phyloP scores from a whole-genome alignment of 2,888 invertebrate species.

The Drosophila neutralis region DNA sequence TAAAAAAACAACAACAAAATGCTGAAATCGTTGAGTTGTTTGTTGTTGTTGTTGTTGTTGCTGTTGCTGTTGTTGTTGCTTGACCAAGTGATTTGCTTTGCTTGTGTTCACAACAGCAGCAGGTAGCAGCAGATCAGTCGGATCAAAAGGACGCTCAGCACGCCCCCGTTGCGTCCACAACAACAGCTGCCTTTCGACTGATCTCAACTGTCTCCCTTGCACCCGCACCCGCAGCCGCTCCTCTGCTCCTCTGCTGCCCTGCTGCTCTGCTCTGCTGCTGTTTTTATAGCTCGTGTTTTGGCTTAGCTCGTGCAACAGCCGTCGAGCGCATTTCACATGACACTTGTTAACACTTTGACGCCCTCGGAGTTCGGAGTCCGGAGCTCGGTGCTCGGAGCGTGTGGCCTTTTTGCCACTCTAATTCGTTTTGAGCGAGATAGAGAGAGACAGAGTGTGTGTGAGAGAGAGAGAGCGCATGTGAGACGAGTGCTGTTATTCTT shows the following conservation, averaged over 20 bases:
- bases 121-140: slow-evolving; percentile 35
- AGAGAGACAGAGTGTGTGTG: neutral
- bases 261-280: neutral
- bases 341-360: slow-evolving; percentile 83
- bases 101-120: slow-evolving; percentile 50
- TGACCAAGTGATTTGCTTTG: slow-evolving; percentile 76
- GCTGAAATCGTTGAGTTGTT: neutral
- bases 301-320: slow-evolving; percentile 60
- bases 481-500: slow-evolving; percentile 4
- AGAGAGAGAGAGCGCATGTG: slow-evolving; percentile 1
- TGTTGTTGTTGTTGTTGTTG: neutral
- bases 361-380: slow-evolving; percentile 48
- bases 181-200: slow-evolving; percentile 34
- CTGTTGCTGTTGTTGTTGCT: slow-evolving; percentile 42
- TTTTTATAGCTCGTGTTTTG: slow-evolving; percentile 17
- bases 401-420: slow-evolving; percentile 59
- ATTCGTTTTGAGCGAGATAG: slow-evolving; percentile 59
- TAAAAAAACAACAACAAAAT: neutral
- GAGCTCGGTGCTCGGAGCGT: slow-evolving; percentile 2
- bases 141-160: slow-evolving; percentile 27
- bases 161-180: slow-evolving; percentile 50
- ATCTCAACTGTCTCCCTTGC: neutral
- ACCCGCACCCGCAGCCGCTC: neutral
- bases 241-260: neutral
- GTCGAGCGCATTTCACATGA: slow-evolving; percentile 67